Evolutionary conservation across 2,113 vertebrate genomes (phyloP), one percentile per base, ranked within the genome.

Genomic region (Oreochromis spilurus): DNA sequence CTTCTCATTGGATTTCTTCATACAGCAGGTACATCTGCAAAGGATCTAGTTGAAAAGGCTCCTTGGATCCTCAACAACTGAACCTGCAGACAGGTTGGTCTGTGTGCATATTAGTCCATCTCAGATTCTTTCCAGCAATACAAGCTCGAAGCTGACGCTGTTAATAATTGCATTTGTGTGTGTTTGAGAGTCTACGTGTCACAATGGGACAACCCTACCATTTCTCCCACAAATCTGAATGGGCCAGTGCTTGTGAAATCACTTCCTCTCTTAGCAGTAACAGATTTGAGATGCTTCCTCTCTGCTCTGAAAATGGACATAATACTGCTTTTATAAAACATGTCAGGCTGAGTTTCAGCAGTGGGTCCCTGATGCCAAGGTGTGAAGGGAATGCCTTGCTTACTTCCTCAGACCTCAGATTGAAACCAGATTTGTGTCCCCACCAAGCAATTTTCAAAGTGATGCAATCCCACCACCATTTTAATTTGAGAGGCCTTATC

Each of bases 341-440:
- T 89, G 89, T 92, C 93, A 90, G 91, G 77, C 88, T 48, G 90
- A 87, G 88, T 87, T 93, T 80, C 40, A 82, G 91, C 85, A 55
- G 80, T 17, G 67, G 81, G 83, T 89, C 87, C 86, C 84, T 89
- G 87, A 93, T 83, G 89, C 62, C 26, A 91, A 96, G 93, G 94
- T 96, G 95, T 93, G 92, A 94, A 89, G 88, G 86, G 84, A 95
- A 91, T 77, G 82, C 89, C 88, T 86, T 48, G 16, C 87, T 88
- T 80, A 93, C 94, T 93, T 93, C 93, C 89, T 93, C 75, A 77
- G 81, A 81, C 82, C 50, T 79, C 78, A 79, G 89, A 95, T 94
- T 93, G 83, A 92, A 95, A 95, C 93, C 92, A 96, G 91, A 95
- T 90, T 95, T 87, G 34, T 81, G 91, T 93, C 91, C 91, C 91